Evolutionary conservation across 2,113 vertebrate genomes (phyloP).

Genomic region (Aleadryas rufinucha): DNA sequence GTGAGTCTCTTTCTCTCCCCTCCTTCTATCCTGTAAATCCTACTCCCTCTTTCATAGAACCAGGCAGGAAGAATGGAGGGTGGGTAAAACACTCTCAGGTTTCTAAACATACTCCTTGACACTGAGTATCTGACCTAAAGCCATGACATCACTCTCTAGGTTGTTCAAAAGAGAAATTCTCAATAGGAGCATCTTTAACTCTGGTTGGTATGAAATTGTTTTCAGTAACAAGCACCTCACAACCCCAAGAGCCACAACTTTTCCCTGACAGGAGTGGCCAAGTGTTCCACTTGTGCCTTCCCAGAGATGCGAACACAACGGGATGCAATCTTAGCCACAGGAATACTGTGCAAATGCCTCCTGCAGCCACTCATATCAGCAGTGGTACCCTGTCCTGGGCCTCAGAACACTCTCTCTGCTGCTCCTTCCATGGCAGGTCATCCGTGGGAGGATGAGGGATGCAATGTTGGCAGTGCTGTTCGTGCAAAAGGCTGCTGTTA

Average conservation of each 20-base stretch:
- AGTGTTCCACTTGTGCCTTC: background rate
- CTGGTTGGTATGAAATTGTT: background rate
- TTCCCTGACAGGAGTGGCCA: background rate
- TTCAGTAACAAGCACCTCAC: background rate
- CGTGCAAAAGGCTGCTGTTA: background rate
- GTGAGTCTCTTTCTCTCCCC: background rate
- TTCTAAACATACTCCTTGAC: background rate
- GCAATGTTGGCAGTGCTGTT: accelerated
- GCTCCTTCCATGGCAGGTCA: accelerated
- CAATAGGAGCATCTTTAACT: background rate
- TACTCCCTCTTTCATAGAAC: background rate
- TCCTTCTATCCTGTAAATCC: background rate
- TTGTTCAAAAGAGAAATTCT: background rate
- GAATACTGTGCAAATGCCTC: background rate
- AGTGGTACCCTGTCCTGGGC: background rate
- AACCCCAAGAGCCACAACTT: background rate
- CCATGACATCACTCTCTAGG: background rate
- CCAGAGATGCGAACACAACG: accelerated
- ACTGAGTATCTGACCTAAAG: background rate
- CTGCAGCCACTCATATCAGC: background rate
- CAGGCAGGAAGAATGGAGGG: background rate
- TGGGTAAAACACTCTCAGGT: background rate
- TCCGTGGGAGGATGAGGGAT: background rate
- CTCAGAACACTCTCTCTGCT: background rate
- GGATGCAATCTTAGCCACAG: accelerated